Evolutionary conservation across 1,140 invertebrate species (phyloP), one percentile per base, ranked within the genome.

Genomic region (Myzus persicae): DNA sequence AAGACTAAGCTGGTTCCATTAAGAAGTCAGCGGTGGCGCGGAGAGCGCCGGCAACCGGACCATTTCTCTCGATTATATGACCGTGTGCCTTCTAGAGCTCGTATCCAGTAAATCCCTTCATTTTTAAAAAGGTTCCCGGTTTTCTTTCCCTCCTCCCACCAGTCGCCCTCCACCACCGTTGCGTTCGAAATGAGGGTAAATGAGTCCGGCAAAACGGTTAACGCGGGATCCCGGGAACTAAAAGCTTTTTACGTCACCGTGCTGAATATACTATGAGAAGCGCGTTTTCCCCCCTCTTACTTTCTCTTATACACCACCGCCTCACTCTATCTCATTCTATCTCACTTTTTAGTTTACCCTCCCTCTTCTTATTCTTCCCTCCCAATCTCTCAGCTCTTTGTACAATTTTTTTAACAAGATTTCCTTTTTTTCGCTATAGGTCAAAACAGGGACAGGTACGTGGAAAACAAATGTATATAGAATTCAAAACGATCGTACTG

Each of bases 1-100:
- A 93, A 93, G 91, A 93, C 91, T 93, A 93, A 93, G 91, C 91
- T 93, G 81, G 91, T 93, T 93, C 91, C 91, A 93, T 93, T 93
- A 93, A 93, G 91, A 93, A 93, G 91, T 84, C 91, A 85, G 76
- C 84, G 91, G 44, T 44, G n/a, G 38, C 7, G 90, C 59, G 44
- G 91, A 67, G 51, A 90, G 91, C 51, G 51, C 14, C 36, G 36
- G 59, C 76, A 93, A 93, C 91, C 91, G 81, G 76, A 93, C 91
- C 91, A 93, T 93, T 93, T 93, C 91, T 93, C 91, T 93, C 91
- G 91, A 93, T 93, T 93, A 93, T 93, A 93, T 85, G 81, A 48
- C 91, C 38, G 81, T 85, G 38, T 93, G 91, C 91, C 81, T 93
- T 85, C 81, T 82, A 54, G 91, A 92, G 67, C 91, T 92, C 76